A percentile compares a stretch with the other conserved stretches of the same genome.
Evolutionary conservation across 2,113 vertebrate species (phyloP).

Genomic region (Isichthys henryi): DNA sequence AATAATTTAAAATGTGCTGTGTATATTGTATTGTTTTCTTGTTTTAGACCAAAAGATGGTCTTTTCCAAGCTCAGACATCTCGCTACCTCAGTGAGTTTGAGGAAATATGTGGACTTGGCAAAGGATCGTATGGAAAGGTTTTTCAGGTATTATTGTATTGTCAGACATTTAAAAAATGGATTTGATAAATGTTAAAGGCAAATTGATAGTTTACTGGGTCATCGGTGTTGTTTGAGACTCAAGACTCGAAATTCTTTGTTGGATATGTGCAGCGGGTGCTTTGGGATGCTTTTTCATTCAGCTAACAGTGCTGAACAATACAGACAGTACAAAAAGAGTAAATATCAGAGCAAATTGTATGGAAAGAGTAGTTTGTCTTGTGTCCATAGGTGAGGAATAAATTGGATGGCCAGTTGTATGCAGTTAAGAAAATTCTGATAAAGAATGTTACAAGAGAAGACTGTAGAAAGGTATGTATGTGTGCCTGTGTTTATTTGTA

Average conservation of each 20-base stretch:
- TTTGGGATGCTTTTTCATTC: background rate
- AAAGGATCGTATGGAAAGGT: slow-evolving; percentile 92
- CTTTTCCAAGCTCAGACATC: slow-evolving; percentile 86
- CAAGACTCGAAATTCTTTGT: background rate
- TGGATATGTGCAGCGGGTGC: background rate
- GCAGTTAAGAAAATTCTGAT: slow-evolving; percentile 96
- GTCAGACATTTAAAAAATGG: background rate
- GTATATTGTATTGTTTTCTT: slow-evolving; percentile 8
- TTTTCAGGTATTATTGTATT: slow-evolving; percentile 70
- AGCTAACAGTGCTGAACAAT: background rate
- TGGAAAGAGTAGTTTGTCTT: background rate
- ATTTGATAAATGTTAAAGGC: background rate
- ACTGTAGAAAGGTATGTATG: slow-evolving; percentile 83
- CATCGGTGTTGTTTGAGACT: background rate
- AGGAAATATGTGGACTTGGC: slow-evolving; percentile 76
- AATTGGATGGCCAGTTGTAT: slow-evolving; percentile 87
- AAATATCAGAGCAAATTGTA: too few relatives aligned
- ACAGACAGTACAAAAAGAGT: background rate
- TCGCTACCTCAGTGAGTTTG: slow-evolving; percentile 90
- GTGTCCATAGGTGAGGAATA: slow-evolving; percentile 77
- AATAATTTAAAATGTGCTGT: background rate
- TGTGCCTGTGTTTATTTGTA: slow-evolving; percentile 44
- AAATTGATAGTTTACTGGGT: background rate
- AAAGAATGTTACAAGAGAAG: slow-evolving; percentile 79
- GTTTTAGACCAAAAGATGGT: slow-evolving; percentile 68